Conservation (phyloP, 2,113 vertebrate species). For the Elanus axillaris region DNA sequence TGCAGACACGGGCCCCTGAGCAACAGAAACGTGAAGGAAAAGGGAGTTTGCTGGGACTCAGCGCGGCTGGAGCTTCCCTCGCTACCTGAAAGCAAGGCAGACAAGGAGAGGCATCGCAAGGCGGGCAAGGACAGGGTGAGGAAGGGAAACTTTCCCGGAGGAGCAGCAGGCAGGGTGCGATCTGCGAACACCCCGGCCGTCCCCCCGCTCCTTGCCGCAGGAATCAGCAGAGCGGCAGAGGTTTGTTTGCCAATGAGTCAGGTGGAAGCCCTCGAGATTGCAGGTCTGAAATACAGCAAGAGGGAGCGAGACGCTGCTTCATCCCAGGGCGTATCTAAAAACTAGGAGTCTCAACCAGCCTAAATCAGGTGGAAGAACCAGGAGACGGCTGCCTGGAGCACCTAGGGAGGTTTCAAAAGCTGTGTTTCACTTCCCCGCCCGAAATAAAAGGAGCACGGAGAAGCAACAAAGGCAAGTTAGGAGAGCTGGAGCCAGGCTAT, state of each 20-base stretch:
- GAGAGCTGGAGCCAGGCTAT: not conserved
- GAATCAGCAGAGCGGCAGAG: not conserved
- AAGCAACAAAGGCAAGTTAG: not conserved
- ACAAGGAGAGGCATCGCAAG: fast-evolving
- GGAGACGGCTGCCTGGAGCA: not conserved
- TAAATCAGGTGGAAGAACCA: not conserved
- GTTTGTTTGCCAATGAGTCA: not conserved
- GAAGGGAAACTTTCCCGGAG: fast-evolving
- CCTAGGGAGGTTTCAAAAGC: too few relatives aligned
- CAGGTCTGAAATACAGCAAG: not conserved
- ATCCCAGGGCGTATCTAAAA: not conserved
- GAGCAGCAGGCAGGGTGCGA: not conserved
- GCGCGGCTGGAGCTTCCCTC: not conserved
- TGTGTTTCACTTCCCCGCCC: not conserved
- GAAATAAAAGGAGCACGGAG: not conserved
- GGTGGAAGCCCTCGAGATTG: not conserved
- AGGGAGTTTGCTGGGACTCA: fast-evolving
- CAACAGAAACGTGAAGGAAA: fast-evolving
- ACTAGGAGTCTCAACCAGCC: not conserved
- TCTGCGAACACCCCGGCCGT: fast-evolving
- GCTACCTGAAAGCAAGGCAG: fast-evolving
- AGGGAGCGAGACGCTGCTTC: not conserved
- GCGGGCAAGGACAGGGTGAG: fast-evolving
- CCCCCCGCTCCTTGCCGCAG: not conserved
- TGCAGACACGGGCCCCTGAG: not conserved